These are phyloP conservation scores for Gonioctena quinquepunctata DNA, from an alignment of 1,140 invertebrate genomes.

Conservation along the genomic window DNA sequence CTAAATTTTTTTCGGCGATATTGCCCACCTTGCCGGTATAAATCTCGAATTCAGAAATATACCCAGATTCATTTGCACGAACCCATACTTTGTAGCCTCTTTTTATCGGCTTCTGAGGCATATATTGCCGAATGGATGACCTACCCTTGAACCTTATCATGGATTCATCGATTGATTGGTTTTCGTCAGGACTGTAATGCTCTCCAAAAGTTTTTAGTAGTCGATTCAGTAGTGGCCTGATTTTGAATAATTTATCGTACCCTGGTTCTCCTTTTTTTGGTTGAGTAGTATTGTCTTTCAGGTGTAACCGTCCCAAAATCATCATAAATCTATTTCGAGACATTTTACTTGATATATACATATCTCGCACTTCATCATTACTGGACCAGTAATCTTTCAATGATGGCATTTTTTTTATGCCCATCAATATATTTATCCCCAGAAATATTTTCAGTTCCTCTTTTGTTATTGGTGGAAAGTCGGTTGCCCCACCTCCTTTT, in stretches of 20 bases:
- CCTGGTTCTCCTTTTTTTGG: slow-evolving; percentile 5
- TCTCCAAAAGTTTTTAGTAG: neutral
- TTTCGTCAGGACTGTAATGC: neutral
- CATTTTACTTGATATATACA: slow-evolving; percentile 13
- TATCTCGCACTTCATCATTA: slow-evolving; percentile 5
- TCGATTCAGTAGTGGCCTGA: slow-evolving; percentile 12
- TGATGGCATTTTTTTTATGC: neutral
- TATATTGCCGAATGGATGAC: slow-evolving; percentile 55
- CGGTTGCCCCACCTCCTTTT: too few species aligned
- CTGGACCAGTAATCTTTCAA: slow-evolving; percentile 16
- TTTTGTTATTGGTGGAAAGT: too few species aligned
- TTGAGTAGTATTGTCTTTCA: slow-evolving; percentile 22
- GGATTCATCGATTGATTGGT: slow-evolving; percentile 44
- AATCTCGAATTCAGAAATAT: slow-evolving; percentile 55
- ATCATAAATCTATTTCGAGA: slow-evolving; percentile 18
- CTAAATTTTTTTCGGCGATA: slow-evolving; percentile 47
- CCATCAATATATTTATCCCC: neutral
- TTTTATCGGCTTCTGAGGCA: slow-evolving; percentile 57
- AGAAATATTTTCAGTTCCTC: neutral
- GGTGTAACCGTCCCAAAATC: slow-evolving; percentile 11
- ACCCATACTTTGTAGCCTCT: slow-evolving; percentile 38
- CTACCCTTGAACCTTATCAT: slow-evolving; percentile 53
- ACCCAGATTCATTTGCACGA: slow-evolving; percentile 38
- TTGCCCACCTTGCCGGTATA: slow-evolving; percentile 52
- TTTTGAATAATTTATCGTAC: slow-evolving; percentile 44